Evolutionary conservation across 2,888 invertebrate genomes (phyloP).

Genomic region (Venustoraphidia nigricollis): DNA sequence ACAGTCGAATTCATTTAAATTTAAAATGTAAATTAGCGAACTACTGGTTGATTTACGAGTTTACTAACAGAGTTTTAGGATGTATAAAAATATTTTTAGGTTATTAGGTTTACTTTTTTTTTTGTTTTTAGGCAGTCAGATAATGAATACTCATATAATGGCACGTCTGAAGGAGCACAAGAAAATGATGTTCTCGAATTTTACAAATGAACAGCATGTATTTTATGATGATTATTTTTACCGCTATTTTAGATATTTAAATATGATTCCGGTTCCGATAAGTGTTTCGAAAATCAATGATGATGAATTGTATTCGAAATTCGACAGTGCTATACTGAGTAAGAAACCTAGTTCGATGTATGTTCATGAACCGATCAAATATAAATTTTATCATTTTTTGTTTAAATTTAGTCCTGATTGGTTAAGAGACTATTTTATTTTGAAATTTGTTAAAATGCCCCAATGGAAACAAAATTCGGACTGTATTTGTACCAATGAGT

Average conservation of each 20-base stretch:
- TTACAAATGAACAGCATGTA: slow-evolving; percentile 42
- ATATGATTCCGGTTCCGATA: slow-evolving; percentile 27
- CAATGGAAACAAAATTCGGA: slow-evolving; percentile 18
- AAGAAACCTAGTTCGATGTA: slow-evolving; percentile 43
- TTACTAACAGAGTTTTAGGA: too few species aligned
- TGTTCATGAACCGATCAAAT: slow-evolving; percentile 53
- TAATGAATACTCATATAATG: slow-evolving; percentile 51
- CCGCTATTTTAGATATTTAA: slow-evolving; percentile 42
- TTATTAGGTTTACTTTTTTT: not conserved
- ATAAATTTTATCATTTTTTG: slow-evolving; percentile 46
- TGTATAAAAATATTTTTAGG: too few species aligned
- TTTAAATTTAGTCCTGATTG: slow-evolving; percentile 42
- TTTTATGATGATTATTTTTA: slow-evolving; percentile 54
- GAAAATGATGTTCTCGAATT: slow-evolving; percentile 43
- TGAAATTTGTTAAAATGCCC: slow-evolving; percentile 50
- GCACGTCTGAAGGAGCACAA: slow-evolving; percentile 43
- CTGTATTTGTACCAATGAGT: too few species aligned
- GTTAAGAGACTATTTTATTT: slow-evolving; percentile 41
- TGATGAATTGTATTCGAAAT: slow-evolving; percentile 36
- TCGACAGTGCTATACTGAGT: slow-evolving; percentile 45
- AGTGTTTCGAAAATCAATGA: slow-evolving; percentile 38
- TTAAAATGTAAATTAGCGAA: too few species aligned
- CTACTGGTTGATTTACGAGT: too few species aligned
- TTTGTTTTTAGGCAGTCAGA: slow-evolving; percentile 47
- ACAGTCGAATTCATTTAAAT: too few species aligned